Percentiles rank a stretch among this genome's conserved stretches.
These are phyloP conservation scores for Drosophila tani DNA, from an alignment of 1,140 invertebrate species.

Conservation along the genomic window DNA sequence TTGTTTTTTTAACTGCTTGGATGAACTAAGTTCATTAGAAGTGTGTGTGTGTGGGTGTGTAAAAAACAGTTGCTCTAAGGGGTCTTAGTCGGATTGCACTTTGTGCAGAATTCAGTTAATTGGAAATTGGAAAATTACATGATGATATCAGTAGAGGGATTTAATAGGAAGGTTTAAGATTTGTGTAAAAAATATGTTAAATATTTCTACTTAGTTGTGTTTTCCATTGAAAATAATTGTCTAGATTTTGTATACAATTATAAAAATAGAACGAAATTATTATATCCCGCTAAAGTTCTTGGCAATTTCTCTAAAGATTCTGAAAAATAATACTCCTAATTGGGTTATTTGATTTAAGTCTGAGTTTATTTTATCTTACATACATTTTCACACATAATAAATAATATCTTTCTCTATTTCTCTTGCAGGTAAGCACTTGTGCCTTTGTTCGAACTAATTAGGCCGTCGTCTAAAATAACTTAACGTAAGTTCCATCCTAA, in stretches of 20 bases:
- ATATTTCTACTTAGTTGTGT: no score
- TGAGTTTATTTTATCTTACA: no score
- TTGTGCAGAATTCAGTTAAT: slow-evolving; percentile 16
- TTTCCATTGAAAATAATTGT: no score
- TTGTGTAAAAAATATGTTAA: no score
- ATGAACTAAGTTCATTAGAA: slow-evolving; percentile 39
- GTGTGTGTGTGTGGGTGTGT: not conserved
- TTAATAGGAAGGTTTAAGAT: no score
- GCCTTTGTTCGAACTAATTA: slow-evolving; percentile 67
- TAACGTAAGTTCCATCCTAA: slow-evolving; percentile 60
- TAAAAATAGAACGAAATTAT: no score
- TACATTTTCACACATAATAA: not conserved
- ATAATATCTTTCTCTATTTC: slow-evolving; percentile 8
- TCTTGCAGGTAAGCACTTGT: slow-evolving; percentile 64
- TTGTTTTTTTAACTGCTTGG: slow-evolving; percentile 8
- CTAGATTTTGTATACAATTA: no score
- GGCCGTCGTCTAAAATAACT: slow-evolving; percentile 46
- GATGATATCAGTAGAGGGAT: no score
- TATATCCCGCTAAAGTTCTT: no score
- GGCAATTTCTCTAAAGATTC: no score
- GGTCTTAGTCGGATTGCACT: slow-evolving; percentile 1
- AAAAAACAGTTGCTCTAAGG: slow-evolving; percentile 9
- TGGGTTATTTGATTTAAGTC: no score
- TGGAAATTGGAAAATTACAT: no score
- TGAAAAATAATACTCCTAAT: not conserved